Percentiles rank a stretch among this genome's conserved stretches.
Evolutionary conservation across 2,888 invertebrate genomes (phyloP).

Genomic region (Acronicta alni): DNA sequence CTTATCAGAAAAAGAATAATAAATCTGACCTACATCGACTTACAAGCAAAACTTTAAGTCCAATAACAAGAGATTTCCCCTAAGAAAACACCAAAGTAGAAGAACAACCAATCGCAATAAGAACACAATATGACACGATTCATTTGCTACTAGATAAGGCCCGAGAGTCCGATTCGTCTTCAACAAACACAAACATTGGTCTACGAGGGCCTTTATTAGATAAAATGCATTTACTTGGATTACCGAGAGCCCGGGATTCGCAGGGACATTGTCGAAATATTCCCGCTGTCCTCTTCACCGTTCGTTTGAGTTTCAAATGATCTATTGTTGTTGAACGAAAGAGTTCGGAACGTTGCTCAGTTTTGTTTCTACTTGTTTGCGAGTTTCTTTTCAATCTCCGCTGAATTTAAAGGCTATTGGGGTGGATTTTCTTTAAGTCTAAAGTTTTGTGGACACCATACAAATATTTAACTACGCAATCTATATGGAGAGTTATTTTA

Average conservation of each 20-base stretch:
- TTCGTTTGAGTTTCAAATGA: conserved; percentile 63
- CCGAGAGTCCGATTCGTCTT: conserved; percentile 11
- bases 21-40: too few relatives aligned
- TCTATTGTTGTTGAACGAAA: conserved; percentile 41
- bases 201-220: conserved; percentile 50
- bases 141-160: conserved; percentile 26
- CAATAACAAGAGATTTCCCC: conserved; percentile 5
- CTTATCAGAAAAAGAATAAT: too few relatives aligned
- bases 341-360: conserved; percentile 32
- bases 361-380: background rate
- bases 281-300: conserved; percentile 13
- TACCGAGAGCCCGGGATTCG: conserved; percentile 22
- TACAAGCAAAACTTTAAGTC: background rate
- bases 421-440: background rate
- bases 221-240: conserved; percentile 60
- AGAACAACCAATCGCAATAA: background rate
- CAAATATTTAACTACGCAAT: too few relatives aligned
- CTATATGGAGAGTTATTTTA: too few relatives aligned
- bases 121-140: conserved; percentile 9
- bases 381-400: conserved; percentile 13
- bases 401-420: conserved; percentile 3
- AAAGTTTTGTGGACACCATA: too few relatives aligned
- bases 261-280: conserved; percentile 47
- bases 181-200: conserved; percentile 21
- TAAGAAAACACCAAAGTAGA: conserved; percentile 1